Base-by-base conservation (phyloP, 1,140 invertebrate genomes). In the Prorops nasuta region DNA sequence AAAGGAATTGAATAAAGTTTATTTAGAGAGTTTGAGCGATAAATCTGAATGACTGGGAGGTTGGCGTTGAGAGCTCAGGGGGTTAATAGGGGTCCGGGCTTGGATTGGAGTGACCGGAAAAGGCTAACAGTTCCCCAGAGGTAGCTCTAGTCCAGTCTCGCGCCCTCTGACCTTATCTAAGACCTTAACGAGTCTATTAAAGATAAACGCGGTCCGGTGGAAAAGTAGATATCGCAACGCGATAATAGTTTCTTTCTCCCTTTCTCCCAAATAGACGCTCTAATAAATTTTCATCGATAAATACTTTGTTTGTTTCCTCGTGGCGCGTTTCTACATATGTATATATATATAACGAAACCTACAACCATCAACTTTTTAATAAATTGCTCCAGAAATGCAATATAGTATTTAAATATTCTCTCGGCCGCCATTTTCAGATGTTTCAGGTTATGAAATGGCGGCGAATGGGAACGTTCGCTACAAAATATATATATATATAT, bases 141-240 rank as follows among this genome's bases (percentile, higher is more conserved):
- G 40, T 35, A 44, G 28, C 41, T 18, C 34, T 45, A 12, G 44
- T 44, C 34, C 46, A 44, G 34, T 49, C 41, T 18, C 38, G 45
- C 31, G 21, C 40, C 36, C 44, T 45, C 20, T 8, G 40, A 54
- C 45, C 54, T 63, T 66, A 61, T 63, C 57, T 58, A 44, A 44
- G 39, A 40, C 51, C 49, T 63, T 63, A 63, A 65, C 54, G 58
- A 59, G 51, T 66, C 66, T 65, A 71, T 71, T 70, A 64, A 51
- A 66, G 69, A 71, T 71, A 70, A 70, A 57, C 31, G 19, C 37
- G 36, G 56, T 60, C 54, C 49, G 31, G 60, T 36, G 32, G 62
- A 50, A 67, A 58, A 60, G 61, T 66, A 69, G 67, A 67, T 69
- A 64, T 58, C 49, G 39, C n/a, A 38, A 17, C 22, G 20, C 44